Conservation (phyloP, 2,888 invertebrate species). For the Odontomyia ornata region DNA sequence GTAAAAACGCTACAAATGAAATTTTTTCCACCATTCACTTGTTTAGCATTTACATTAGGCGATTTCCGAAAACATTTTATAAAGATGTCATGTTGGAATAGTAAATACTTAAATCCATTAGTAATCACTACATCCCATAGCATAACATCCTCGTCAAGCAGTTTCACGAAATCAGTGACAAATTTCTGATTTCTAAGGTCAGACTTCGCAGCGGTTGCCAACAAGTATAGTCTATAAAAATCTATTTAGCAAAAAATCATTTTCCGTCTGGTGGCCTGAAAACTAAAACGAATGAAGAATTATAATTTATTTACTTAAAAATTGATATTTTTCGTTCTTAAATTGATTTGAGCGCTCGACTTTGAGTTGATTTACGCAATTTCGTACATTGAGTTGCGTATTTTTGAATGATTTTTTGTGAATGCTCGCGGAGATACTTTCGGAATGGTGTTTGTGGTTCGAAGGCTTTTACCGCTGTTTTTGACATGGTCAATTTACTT, state of each 20-base stretch:
- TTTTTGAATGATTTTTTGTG: neutral
- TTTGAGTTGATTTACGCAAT: conserved; percentile 23
- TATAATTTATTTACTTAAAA: conserved; percentile 4
- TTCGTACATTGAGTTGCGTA: neutral
- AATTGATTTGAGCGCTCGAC: conserved; percentile 9
- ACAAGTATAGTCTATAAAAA: conserved; percentile 5
- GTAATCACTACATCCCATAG: neutral
- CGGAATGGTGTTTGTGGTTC: neutral
- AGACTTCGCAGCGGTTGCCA: neutral
- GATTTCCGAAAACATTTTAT: too few species aligned
- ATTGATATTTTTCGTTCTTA: conserved; percentile 1
- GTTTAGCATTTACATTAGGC: too few species aligned
- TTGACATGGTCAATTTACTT: too few species aligned
- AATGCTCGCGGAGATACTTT: neutral
- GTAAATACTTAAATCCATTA: neutral
- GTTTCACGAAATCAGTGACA: conserved; percentile 17
- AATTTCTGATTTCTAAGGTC: conserved; percentile 26
- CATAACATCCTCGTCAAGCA: neutral
- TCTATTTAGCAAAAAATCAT: neutral
- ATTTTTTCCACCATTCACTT: too few species aligned
- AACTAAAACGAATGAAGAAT: neutral
- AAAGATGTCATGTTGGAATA: too few species aligned
- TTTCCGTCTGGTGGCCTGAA: neutral
- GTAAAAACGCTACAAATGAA: too few species aligned
- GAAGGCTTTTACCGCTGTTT: too few species aligned